Percentiles rank a stretch among this genome's conserved stretches.
Conservation (phyloP, 2,113 vertebrate genomes). For the Xenopus tropicalis region UCB_Xtro_10.0 CM004446.2:2808001-2808500, state of each 20-base stretch:
- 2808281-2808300: conserved; percentile 78
- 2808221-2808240: conserved; percentile 88
- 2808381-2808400: conserved; percentile 82
- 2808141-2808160: conserved; percentile 96
- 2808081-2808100: conserved; percentile 83
- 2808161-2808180: conserved; percentile 82
- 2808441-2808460: conserved; percentile 61
- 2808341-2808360: conserved; percentile 46
- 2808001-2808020: conserved; percentile 76
- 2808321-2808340: conserved; percentile 62
- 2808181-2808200: conserved; percentile 94
- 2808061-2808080: conserved; percentile 91
- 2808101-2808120: conserved; percentile 97
- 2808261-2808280: too few species aligned
- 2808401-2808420: conserved; percentile 56
- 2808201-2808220: conserved; percentile 91
- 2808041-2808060: conserved; percentile 85
- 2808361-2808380: conserved; percentile 79
- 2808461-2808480: too few species aligned
- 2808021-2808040: conserved; percentile 78
- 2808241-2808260: too few species aligned
- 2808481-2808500: too few species aligned
- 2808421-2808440: conserved; percentile 61
- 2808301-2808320: conserved; percentile 68
- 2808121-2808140: conserved; percentile 88